These are phyloP conservation scores for Panopea generosa DNA, from an alignment of 2,888 invertebrate species.

Conservation along the genomic window DNA sequence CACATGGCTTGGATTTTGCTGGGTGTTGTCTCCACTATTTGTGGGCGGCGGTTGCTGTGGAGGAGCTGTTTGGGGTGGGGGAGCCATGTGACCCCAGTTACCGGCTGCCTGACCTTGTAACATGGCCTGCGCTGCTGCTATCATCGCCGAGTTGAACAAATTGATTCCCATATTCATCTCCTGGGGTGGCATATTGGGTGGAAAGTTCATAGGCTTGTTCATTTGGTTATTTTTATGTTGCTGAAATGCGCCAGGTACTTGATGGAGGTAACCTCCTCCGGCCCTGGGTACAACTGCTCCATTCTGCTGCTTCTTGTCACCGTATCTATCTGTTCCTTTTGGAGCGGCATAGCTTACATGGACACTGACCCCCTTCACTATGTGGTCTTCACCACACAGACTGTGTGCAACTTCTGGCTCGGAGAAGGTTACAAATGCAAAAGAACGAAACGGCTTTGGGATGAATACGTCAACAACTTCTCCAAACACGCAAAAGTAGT, in stretches of 20 bases:
- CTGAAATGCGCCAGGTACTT: conserved; percentile 31
- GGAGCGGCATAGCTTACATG: conserved; percentile 87
- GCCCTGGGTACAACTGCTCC: conserved; percentile 45
- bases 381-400: conserved; percentile 96
- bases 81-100: conserved; percentile 76
- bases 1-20: conserved; percentile 48
- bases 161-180: conserved; percentile 74
- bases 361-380: conserved; percentile 92
- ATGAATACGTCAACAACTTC: conserved; percentile 98
- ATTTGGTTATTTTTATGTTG: conserved; percentile 50
- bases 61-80: conserved; percentile 56
- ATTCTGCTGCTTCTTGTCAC: conserved; percentile 54
- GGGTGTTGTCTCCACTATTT: conserved; percentile 48
- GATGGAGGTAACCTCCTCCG: neutral
- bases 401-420: conserved; percentile 96
- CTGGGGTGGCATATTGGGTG: conserved; percentile 62
- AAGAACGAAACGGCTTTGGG: conserved; percentile 93
- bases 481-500: conserved; percentile 93
- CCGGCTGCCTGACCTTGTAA: conserved; percentile 69
- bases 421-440: conserved; percentile 95
- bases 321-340: conserved; percentile 77
- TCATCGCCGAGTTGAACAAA: conserved; percentile 79
- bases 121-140: conserved; percentile 80
- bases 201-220: conserved; percentile 51
- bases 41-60: conserved; percentile 48